Evolutionary conservation across 1,140 invertebrate genomes (phyloP).

Genomic region (Drosophila takahashii): DNA sequence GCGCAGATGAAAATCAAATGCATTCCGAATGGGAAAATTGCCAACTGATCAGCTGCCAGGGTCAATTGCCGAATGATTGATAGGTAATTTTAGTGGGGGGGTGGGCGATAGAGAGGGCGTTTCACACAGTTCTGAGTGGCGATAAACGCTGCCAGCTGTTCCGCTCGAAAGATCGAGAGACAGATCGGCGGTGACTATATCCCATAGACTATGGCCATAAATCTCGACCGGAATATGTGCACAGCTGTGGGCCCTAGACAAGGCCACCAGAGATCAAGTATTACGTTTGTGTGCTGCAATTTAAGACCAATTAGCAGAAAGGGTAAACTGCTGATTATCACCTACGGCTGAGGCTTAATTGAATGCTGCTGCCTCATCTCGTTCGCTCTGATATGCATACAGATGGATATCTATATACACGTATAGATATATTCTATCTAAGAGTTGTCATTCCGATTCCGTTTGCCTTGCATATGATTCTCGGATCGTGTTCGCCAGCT

Average conservation of each 20-base stretch:
- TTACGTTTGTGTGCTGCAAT: constrained; percentile 37
- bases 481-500: constrained; percentile 69
- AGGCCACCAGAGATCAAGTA: constrained; percentile 20
- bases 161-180: constrained; percentile 5
- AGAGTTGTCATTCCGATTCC: constrained; percentile 49
- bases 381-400: constrained; percentile 36
- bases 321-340: constrained; percentile 70
- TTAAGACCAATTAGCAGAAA: constrained; percentile 73
- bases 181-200: constrained; percentile 21
- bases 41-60: constrained; percentile 38
- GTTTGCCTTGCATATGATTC: constrained; percentile 50
- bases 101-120: constrained; percentile 8
- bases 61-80: constrained; percentile 60
- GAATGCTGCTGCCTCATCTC: constrained; percentile 35
- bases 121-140: constrained; percentile 9
- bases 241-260: constrained; percentile 77
- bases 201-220: constrained; percentile 39
- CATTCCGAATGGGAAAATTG: constrained; percentile 36
- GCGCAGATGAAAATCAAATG: constrained; percentile 22
- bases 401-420: constrained; percentile 20
- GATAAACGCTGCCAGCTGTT: constrained; percentile 73
- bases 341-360: constrained; percentile 29
- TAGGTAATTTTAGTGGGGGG: constrained; percentile 23
- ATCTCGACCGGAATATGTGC: constrained; percentile 56
- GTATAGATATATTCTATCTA: constrained; percentile 39